Percentiles rank a stretch among this genome's conserved stretches.
Conservation (phyloP, 2,113 vertebrate genomes). For the Anolis sagrei region DNA sequence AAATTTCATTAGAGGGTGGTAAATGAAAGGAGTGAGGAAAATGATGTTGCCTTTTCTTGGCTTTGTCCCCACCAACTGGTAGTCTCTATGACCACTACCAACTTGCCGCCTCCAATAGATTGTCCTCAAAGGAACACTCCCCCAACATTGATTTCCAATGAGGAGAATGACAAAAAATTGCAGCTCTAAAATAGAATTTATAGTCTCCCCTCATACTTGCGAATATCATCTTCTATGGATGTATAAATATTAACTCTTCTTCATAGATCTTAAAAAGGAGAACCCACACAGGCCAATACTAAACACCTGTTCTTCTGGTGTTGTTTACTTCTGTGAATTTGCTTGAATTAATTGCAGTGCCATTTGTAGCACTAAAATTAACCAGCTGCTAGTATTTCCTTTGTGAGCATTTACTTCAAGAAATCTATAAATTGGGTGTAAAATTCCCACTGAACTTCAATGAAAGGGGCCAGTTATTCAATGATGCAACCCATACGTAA, state of each 20-base stretch:
- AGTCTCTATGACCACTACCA: too few species aligned
- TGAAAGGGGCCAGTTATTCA: slow-evolving; percentile 9
- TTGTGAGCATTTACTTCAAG: slow-evolving; percentile 33
- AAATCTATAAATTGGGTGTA: slow-evolving; percentile 46
- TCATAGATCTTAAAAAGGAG: slow-evolving; percentile 6
- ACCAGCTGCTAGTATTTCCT: slow-evolving; percentile 5
- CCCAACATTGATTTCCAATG: background rate
- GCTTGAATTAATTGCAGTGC: slow-evolving; percentile 53
- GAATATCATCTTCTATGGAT: background rate
- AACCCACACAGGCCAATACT: slow-evolving; percentile 16
- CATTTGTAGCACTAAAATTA: slow-evolving; percentile 49
- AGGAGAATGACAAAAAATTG: background rate
- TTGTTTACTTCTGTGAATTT: slow-evolving; percentile 47
- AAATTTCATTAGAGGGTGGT: too few species aligned
- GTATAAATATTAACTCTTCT: slow-evolving; percentile 2
- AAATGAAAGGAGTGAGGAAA: background rate
- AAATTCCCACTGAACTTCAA: slow-evolving; percentile 48
- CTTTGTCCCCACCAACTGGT: background rate
- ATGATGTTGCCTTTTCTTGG: background rate
- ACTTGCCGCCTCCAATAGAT: too few species aligned
- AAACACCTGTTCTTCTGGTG: slow-evolving; percentile 54
- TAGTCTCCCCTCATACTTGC: background rate
- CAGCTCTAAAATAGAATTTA: background rate
- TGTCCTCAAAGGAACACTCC: background rate
- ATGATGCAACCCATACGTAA: background rate